A percentile compares a stretch with the other conserved stretches of the same genome.
Evolutionary conservation across 1,140 invertebrate species (phyloP).

Genomic region (Macrosteles quadrilineatus): DNA sequence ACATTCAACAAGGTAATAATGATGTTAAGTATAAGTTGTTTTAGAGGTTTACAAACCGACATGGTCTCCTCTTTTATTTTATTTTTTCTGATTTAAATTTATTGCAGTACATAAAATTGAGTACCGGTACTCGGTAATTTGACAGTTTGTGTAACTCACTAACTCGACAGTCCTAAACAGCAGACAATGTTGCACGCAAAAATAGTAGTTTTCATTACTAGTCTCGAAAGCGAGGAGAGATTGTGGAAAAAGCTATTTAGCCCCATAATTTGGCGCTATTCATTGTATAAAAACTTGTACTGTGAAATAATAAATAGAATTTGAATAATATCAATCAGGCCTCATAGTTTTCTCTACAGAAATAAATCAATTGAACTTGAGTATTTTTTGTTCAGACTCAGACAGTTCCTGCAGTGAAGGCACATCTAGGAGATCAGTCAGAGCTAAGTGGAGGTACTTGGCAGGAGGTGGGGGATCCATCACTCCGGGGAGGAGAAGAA

Average conservation of each 20-base stretch:
- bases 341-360: background rate
- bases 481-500: slow-evolving; percentile 51
- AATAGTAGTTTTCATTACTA: background rate
- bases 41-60: background rate
- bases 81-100: no score
- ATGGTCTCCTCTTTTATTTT: background rate
- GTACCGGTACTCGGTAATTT: background rate
- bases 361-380: no score
- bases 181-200: background rate
- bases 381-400: slow-evolving; percentile 23
- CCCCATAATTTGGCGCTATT: background rate
- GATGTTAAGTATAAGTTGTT: background rate
- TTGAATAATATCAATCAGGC: background rate
- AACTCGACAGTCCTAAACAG: background rate
- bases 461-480: background rate
- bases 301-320: no score
- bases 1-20: background rate
- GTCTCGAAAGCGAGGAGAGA: no score
- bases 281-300: no score
- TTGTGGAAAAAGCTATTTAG: background rate
- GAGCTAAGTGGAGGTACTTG: slow-evolving; percentile 24
- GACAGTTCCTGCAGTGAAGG: slow-evolving; percentile 36
- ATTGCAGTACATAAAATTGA: no score
- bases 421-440: background rate
- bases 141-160: background rate